A percentile compares a stretch with the other conserved stretches of the same genome.
Evolutionary conservation across 2,113 vertebrate species (phyloP).

Genomic region (Phrynocephalus versicolor): DNA sequence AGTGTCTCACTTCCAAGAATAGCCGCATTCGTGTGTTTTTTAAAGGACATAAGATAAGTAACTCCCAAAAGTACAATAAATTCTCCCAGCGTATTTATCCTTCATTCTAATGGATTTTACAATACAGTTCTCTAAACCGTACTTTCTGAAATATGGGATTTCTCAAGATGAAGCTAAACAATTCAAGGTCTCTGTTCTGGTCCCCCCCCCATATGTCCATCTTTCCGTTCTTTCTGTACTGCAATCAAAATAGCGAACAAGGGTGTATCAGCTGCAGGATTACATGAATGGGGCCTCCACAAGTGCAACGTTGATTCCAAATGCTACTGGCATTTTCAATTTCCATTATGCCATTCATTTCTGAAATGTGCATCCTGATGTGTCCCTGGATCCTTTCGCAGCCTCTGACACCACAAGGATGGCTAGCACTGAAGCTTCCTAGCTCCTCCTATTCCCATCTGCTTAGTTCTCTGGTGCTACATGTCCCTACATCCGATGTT

Average conservation of each 20-base stretch:
- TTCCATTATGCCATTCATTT: too few species aligned
- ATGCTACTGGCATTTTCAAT: too few species aligned
- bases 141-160: background rate
- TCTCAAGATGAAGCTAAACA: background rate
- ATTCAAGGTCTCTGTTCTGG: background rate
- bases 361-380: too few species aligned
- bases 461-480: too few species aligned
- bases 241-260: background rate
- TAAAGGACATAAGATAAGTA: background rate
- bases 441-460: too few species aligned
- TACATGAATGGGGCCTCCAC: background rate
- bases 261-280: background rate
- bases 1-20: background rate
- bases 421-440: too few species aligned
- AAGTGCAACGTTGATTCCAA: too few species aligned
- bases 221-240: background rate
- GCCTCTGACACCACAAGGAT: too few species aligned
- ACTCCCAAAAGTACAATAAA: background rate
- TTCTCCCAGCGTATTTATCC: background rate
- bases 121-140: background rate
- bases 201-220: background rate
- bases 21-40: background rate
- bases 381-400: too few species aligned
- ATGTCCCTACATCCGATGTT: too few species aligned
- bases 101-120: background rate